Evolutionary conservation across 2,113 vertebrate genomes (phyloP).

Genomic region (Megalops atlanticus): DNA sequence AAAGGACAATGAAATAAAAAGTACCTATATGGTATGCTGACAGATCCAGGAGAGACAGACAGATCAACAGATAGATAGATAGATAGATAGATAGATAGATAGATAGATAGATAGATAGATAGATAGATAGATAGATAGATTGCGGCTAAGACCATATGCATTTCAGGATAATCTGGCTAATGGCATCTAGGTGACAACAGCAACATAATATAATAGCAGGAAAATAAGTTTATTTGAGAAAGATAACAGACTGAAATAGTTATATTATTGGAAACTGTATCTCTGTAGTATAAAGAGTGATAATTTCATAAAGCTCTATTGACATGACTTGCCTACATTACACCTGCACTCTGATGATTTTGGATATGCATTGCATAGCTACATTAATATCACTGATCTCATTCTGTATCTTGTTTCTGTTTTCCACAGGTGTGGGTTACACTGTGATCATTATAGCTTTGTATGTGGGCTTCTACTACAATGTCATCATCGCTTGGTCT

Average conservation of each 20-base stretch:
- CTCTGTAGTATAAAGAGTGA: no score
- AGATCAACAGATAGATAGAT: no score
- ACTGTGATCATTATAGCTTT: slow-evolving; percentile 96
- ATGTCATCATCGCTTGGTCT: slow-evolving; percentile 98
- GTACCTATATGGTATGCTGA: no score
- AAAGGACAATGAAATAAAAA: no score
- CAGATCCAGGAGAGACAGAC: no score
- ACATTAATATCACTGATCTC: not conserved
- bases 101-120: no score
- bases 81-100: no score
- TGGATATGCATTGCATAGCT: not conserved
- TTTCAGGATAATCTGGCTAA: no score
- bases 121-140: no score
- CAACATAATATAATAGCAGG: not conserved
- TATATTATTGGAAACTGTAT: no score
- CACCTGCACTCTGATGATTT: not conserved
- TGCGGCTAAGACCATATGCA: no score
- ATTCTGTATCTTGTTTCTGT: slow-evolving; percentile 37
- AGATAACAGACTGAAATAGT: not conserved
- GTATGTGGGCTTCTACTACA: slow-evolving; percentile 99
- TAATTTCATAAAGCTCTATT: no score
- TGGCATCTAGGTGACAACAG: not conserved
- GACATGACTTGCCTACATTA: not conserved
- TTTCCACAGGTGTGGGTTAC: slow-evolving; percentile 87
- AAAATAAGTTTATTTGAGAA: not conserved